Evolutionary conservation across 2,888 invertebrate species (phyloP).

Genomic region (Parasteatoda lunata): DNA sequence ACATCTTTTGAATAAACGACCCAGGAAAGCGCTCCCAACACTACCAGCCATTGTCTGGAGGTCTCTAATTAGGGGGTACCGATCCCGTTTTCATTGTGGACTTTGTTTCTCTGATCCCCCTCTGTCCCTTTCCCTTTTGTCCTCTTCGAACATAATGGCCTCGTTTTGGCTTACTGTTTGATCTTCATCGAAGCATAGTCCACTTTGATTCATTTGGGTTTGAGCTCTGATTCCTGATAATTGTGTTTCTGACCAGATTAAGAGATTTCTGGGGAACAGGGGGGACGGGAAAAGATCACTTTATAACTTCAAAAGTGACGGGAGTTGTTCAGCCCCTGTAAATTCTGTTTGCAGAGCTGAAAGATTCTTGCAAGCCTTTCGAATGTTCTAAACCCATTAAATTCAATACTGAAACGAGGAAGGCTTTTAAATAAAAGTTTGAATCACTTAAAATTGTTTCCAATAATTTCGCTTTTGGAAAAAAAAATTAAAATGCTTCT

Average conservation of each 20-base stretch:
- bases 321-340: no score
- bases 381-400: no score
- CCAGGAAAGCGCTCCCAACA: slow-evolving; percentile 6
- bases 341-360: no score
- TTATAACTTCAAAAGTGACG: background rate
- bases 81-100: slow-evolving; percentile 20
- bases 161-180: slow-evolving; percentile 20
- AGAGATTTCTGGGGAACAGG: background rate
- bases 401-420: no score
- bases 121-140: background rate
- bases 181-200: background rate
- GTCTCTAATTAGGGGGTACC: slow-evolving; percentile 18
- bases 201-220: slow-evolving; percentile 17
- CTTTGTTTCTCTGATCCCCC: slow-evolving; percentile 14
- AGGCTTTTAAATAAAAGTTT: no score
- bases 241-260: slow-evolving; percentile 5
- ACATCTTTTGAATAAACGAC: slow-evolving; percentile 14
- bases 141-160: slow-evolving; percentile 21
- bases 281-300: background rate
- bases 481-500: no score
- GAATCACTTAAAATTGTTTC: no score
- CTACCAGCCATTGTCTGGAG: slow-evolving; percentile 14
- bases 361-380: no score
- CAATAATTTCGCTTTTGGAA: no score
- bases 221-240: background rate